These are phyloP conservation scores for Hippocampus abdominalis DNA, from an alignment of 2,113 vertebrate genomes.

Conservation along the genomic window DNA sequence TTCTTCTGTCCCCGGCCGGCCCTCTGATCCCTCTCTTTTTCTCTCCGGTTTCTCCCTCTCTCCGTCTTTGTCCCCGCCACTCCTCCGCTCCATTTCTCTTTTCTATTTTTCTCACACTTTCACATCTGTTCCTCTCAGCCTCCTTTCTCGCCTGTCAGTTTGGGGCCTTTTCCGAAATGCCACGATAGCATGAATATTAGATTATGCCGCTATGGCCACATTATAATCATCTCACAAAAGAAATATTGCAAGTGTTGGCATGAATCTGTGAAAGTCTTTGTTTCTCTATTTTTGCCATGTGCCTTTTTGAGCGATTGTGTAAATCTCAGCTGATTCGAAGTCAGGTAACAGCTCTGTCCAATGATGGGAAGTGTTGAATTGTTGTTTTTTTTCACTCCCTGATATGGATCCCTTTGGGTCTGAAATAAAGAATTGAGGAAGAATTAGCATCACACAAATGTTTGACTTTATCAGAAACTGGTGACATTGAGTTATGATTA, in stretches of 20 bases:
- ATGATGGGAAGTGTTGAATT: background rate
- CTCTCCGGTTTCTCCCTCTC: background rate
- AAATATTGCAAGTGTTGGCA: slow-evolving; percentile 14
- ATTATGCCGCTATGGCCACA: slow-evolving; percentile 14
- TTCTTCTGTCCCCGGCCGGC: slow-evolving; percentile 52
- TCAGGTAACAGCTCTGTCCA: background rate
- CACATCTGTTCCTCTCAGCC: background rate
- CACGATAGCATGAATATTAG: slow-evolving; percentile 14
- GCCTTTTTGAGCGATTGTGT: background rate
- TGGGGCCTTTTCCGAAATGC: slow-evolving; percentile 25
- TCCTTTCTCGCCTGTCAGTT: slow-evolving; percentile 5
- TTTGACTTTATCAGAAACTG: too few species aligned
- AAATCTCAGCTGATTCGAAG: background rate
- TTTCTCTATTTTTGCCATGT: background rate
- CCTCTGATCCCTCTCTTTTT: slow-evolving; percentile 58
- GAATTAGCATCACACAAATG: too few species aligned
- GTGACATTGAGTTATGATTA: too few species aligned
- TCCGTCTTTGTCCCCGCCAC: slow-evolving; percentile 6
- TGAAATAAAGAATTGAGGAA: too few species aligned
- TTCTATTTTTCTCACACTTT: background rate
- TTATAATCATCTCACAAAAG: slow-evolving; percentile 15
- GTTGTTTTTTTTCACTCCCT: background rate
- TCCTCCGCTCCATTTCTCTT: background rate
- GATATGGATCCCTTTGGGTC: too few species aligned
- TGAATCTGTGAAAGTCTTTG: background rate